These are phyloP conservation scores for Pristionchus japonicus DNA, from an alignment of 2,888 invertebrate genomes.

Conservation along the genomic window DNA sequence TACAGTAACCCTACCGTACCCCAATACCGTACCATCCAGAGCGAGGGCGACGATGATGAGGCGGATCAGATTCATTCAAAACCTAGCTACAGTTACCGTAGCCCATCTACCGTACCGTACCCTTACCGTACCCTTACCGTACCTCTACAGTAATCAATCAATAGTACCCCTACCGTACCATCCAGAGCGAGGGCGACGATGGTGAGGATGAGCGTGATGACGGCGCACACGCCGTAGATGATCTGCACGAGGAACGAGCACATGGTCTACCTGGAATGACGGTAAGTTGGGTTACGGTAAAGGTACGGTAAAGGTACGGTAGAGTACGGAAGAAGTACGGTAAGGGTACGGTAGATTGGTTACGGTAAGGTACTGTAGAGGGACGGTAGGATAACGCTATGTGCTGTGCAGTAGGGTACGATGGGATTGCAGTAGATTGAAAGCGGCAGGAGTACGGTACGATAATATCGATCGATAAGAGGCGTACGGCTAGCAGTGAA, in stretches of 20 bases:
- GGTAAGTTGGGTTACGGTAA: neutral
- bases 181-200: neutral
- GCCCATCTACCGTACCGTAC: neutral
- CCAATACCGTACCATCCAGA: neutral
- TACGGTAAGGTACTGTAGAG: neutral
- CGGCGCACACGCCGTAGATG: neutral
- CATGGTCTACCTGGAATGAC: conserved; percentile 8
- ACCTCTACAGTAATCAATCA: neutral
- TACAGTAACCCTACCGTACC: neutral
- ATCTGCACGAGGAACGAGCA: conserved; percentile 26
- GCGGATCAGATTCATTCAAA: neutral
- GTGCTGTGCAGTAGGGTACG: neutral
- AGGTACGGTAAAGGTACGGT: neutral
- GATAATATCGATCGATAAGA: too few species aligned
- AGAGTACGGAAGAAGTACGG: neutral
- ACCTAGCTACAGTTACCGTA: neutral
- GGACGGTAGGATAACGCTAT: neutral
- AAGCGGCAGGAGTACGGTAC: neutral
- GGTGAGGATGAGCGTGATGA: neutral
- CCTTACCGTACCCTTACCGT: neutral
- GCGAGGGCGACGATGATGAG: neutral
- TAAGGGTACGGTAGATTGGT: neutral
- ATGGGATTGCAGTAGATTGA: neutral
- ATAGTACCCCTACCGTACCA: neutral
- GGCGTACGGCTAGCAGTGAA: neutral